These are phyloP conservation scores for Mastigias papua DNA, from an alignment of 30 jellyfish, hydroid and myxozoan genomes.

Conservation along the genomic window DNA sequence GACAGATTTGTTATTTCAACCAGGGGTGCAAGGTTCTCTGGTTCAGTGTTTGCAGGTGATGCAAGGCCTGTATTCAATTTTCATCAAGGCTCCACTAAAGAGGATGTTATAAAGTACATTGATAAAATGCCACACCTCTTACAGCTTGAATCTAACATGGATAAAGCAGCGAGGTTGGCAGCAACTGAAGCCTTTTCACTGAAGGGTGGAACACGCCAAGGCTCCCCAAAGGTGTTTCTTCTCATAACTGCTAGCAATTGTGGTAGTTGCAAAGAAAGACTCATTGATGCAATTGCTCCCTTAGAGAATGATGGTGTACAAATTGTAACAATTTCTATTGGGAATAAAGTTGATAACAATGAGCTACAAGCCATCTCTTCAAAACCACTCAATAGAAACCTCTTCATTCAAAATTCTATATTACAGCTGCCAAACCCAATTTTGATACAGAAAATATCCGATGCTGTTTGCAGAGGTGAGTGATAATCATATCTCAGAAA, in stretches of 20 bases:
- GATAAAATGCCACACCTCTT: constrained; percentile 78
- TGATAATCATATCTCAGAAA: background rate
- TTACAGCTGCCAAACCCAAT: constrained; percentile 67
- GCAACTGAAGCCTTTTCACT: constrained; percentile 83
- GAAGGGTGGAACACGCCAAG: constrained; percentile 92
- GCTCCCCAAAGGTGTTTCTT: constrained; percentile 89
- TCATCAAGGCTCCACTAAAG: constrained; percentile 77
- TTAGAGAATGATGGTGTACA: constrained; percentile 92
- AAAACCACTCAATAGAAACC: constrained; percentile 65
- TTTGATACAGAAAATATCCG: constrained; percentile 83
- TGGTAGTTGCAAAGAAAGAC: constrained; percentile 79
- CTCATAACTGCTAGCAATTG: constrained; percentile 89
- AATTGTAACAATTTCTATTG: constrained; percentile 81
- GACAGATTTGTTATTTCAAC: constrained; percentile 86
- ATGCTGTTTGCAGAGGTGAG: constrained; percentile 78
- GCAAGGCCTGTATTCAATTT: constrained; percentile 79
- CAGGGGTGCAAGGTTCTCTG: constrained; percentile 94
- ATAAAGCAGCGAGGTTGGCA: constrained; percentile 76
- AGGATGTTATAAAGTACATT: constrained; percentile 50
- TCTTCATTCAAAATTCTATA: constrained; percentile 29
- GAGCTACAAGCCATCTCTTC: constrained; percentile 82
- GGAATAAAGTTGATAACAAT: constrained; percentile 46
- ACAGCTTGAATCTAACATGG: constrained; percentile 71
- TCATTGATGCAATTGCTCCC: constrained; percentile 86
- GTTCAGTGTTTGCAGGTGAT: constrained; percentile 89